Evolutionary conservation across 2,797 vertebrate species (phyloP).

Genomic region (Microcaecilia unicolor): DNA sequence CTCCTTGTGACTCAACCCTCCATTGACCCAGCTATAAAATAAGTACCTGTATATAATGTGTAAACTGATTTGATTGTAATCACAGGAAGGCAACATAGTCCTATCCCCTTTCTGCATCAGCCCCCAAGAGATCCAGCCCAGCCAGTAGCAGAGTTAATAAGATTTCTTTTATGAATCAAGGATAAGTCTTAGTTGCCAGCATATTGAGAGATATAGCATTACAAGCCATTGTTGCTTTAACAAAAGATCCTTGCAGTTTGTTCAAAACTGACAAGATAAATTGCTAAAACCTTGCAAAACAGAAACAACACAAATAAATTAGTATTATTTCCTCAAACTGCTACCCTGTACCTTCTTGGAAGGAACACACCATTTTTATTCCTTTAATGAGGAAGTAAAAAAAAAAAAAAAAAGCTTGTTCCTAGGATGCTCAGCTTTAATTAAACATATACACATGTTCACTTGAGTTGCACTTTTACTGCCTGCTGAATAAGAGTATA

Average conservation of each 20-base stretch:
- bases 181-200: too few relatives aligned
- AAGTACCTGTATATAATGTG: too few relatives aligned
- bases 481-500: neutral
- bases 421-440: constrained; percentile 1
- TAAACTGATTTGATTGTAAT: too few relatives aligned
- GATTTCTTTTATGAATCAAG: too few relatives aligned
- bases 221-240: too few relatives aligned
- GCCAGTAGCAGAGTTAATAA: too few relatives aligned
- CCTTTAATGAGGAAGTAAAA: constrained; percentile 10
- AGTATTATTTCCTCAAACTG: neutral
- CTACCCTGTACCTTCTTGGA: neutral
- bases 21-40: too few relatives aligned
- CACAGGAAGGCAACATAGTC: too few relatives aligned
- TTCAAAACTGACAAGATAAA: neutral
- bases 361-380: constrained; percentile 8
- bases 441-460: neutral
- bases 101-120: too few relatives aligned
- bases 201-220: too few relatives aligned
- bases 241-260: neutral
- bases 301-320: neutral
- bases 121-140: too few relatives aligned
- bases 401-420: constrained; percentile 9
- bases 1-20: too few relatives aligned
- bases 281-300: neutral
- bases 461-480: neutral